Evolutionary conservation across 2,797 vertebrate genomes (phyloP), one percentile per base, ranked within the genome.

Genomic region (Poeciliopsis turneri): DNA sequence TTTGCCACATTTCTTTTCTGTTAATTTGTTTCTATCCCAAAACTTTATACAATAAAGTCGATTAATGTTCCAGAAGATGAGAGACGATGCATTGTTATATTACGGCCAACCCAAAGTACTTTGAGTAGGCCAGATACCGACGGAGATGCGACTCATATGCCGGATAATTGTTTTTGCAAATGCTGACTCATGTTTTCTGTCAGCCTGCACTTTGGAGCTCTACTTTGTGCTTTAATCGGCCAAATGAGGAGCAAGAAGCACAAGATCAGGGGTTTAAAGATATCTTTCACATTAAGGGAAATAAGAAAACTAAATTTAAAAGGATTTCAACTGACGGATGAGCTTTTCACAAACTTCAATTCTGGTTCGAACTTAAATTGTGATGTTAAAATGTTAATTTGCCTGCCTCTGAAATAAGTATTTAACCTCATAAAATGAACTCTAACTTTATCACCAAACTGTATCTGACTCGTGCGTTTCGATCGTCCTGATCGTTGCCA

Each of bases 151-250:
- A 70, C 80, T 86, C 76, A 71, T 74, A 68, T 59, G 82, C 72
- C 61, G 70, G 69, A 78, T 86, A 82, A 82, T 84, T 87, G 88
- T 72, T 87, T 75, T 83, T 77, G 73, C 81, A 41, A 91, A 83
- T 8, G 75, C 80, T 91, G 92, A 93, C 86, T 93, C 90, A 92
- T 83, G 84, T 59, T 79, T 43, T 87, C 89, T 85, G 92, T 91
- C 92, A 79, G 79, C 55, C 64, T 51, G 84, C 75, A 61, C 84
- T 84, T 36, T 36, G 59, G 49, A 81, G 82, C 87, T 87, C 75
- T 92, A 77, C 74, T 75, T 77, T 68, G 74, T 25, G 73, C 64
- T 82, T 80, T 88, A 90, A 92, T 93, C 87, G 80, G 82, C 79
- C 75, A 92, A 93, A 92, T 69, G 46, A 88, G 91, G 76, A 30